Base-by-base conservation (phyloP, 2,113 vertebrate species). In the Ceyx cyanopectus region DNA sequence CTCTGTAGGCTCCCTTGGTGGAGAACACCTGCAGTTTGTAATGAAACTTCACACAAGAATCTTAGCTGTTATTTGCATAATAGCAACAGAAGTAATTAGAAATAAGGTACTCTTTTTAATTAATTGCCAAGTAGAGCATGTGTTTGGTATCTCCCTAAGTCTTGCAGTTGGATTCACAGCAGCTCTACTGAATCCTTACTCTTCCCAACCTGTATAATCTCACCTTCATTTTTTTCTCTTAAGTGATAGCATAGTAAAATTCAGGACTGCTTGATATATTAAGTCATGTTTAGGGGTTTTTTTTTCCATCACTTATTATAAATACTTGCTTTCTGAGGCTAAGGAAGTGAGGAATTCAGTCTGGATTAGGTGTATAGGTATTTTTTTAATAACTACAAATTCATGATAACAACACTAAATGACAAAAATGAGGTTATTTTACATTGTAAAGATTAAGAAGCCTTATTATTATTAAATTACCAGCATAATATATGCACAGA, bases 271-370 rank as follows among this genome's bases (percentile, higher is more conserved):
- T 12, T 24, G 78, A 56, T 61, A 17, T 18, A 60, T 46, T 60
- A 51, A 74, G 53, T 51, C 12, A 57, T 20, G 7, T 1, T 45
- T 45, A 6, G 22, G 11, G 10, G 5, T 50, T 50, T 0, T 0
- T 29, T 56, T 69, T 70, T 29, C 83, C 6, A 70, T 4, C 6
- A 24, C 12, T 56, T 56, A n/a, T 7, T 76, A 74, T 10, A 23
- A 63, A 11, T 65, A 60, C 32, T 90, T 79, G 19, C 20, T 20
- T 68, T 78, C 14, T 75, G 16, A 75, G 22, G 58, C 29, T 89
- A 70, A 72, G 41, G 81, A 92, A 69, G 11, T 3, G 30, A 78
- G 40, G 37, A 81, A 74, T 46, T 54, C 58, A 29, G 19, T 30
- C 46, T 46, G 32, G n/a, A 51, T 60, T 67, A 83, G 37, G 13